These are phyloP conservation scores for Maccullochella peelii DNA, from an alignment of 2,113 vertebrate genomes.

Conservation along the genomic window DNA sequence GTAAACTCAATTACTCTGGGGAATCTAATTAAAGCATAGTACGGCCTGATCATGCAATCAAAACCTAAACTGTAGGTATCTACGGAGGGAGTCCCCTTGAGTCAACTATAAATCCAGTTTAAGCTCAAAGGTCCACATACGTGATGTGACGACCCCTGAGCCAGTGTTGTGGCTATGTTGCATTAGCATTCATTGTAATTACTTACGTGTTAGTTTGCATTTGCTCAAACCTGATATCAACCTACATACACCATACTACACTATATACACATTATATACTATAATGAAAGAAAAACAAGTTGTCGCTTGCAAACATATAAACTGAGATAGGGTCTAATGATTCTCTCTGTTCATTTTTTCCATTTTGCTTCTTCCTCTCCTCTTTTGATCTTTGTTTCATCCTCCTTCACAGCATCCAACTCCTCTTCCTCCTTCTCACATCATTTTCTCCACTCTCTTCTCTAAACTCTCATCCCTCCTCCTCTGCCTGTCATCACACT, in stretches of 20 bases:
- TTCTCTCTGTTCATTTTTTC: neutral
- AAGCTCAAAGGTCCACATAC: too few species aligned
- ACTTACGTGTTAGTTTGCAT: too few species aligned
- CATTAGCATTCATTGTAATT: too few species aligned
- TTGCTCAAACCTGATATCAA: too few species aligned
- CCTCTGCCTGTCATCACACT: neutral
- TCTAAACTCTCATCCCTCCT: neutral
- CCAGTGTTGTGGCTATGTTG: too few species aligned
- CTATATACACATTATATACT: neutral
- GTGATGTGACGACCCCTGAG: too few species aligned
- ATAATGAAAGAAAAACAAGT: neutral
- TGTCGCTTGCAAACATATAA: too few species aligned
- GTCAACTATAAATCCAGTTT: too few species aligned
- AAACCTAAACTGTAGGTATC: too few species aligned
- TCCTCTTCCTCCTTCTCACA: neutral
- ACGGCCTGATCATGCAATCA: neutral
- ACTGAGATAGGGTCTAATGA: neutral
- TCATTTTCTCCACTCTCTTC: neutral
- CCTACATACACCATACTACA: neutral
- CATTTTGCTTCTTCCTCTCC: neutral
- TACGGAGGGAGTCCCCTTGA: too few species aligned
- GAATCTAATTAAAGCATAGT: neutral
- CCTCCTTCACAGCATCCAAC: too few species aligned
- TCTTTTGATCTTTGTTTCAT: neutral
- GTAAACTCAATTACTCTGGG: neutral